Conservation (phyloP, 2,888 invertebrate species). For the Drosophila multiciliata region DNA sequence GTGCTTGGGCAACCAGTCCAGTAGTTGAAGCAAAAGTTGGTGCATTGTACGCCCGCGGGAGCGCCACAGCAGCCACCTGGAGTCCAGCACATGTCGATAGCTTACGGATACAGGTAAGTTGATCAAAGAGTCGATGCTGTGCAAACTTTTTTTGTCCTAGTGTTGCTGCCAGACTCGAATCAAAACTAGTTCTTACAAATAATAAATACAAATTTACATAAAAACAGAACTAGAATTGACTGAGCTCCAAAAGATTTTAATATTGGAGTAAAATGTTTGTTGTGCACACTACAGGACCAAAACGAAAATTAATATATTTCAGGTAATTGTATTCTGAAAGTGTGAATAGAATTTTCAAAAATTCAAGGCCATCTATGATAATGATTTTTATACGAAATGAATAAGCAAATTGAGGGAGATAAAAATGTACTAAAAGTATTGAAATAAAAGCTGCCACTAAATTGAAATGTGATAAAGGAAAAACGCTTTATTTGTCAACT, state of each 20-base stretch:
- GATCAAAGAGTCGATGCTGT: background rate
- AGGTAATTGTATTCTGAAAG: background rate
- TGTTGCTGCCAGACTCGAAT: constrained; percentile 2
- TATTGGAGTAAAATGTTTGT: constrained; percentile 24
- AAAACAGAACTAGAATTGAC: constrained; percentile 10
- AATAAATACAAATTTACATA: too few species aligned
- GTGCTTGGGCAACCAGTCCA: constrained; percentile 61
- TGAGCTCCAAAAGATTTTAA: constrained; percentile 27
- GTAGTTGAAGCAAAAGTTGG: constrained; percentile 67
- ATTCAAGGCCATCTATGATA: constrained; percentile 10
- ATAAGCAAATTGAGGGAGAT: background rate
- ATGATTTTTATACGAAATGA: background rate
- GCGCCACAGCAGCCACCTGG: constrained; percentile 66
- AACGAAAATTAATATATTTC: constrained; percentile 33
- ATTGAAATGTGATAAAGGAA: background rate
- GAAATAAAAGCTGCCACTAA: background rate
- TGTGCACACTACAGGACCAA: constrained; percentile 48
- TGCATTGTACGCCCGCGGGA: constrained; percentile 62
- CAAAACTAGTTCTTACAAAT: constrained; percentile 5
- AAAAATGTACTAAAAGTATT: background rate
- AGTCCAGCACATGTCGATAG: constrained; percentile 62
- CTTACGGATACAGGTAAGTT: constrained; percentile 35
- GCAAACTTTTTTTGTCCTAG: background rate
- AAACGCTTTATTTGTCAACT: background rate
- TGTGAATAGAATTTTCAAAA: background rate